Evolutionary conservation across 2,797 vertebrate species (phyloP).

Genomic region (Hemibagrus guttatus): DNA sequence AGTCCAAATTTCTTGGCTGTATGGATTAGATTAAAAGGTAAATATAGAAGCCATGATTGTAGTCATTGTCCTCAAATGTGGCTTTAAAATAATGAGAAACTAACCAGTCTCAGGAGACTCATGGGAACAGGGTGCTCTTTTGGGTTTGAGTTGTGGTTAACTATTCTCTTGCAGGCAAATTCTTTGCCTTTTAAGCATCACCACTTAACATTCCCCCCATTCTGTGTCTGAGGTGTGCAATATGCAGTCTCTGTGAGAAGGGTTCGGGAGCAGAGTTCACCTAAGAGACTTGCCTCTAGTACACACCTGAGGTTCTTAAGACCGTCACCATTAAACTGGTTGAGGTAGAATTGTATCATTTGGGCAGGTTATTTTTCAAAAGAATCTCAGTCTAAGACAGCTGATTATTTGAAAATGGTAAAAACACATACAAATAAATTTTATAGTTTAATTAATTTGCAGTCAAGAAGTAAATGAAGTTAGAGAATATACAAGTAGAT

Average conservation of each 20-base stretch:
- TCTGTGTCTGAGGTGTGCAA: slow-evolving; percentile 66
- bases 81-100: slow-evolving; percentile 39
- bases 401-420: background rate
- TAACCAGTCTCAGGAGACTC: slow-evolving; percentile 48
- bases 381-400: background rate
- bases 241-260: slow-evolving; percentile 24
- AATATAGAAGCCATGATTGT: slow-evolving; percentile 40
- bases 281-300: background rate
- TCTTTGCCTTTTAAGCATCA: slow-evolving; percentile 68
- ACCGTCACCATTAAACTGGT: background rate
- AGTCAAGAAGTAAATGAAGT: too few species aligned
- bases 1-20: background rate
- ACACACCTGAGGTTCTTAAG: background rate
- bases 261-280: background rate
- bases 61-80: slow-evolving; percentile 33
- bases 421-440: background rate
- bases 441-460: background rate
- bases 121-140: slow-evolving; percentile 58
- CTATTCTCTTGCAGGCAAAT: slow-evolving; percentile 65
- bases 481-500: background rate
- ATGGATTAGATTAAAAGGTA: slow-evolving; percentile 24
- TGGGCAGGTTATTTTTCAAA: background rate
- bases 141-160: slow-evolving; percentile 59
- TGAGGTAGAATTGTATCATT: background rate
- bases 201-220: slow-evolving; percentile 66